Percentiles rank a stretch among this genome's conserved stretches.
phyloP scores from a whole-genome alignment of 37 sponge, comb jelly and placozoan species.

The Hexactinellida sp. region DNA sequence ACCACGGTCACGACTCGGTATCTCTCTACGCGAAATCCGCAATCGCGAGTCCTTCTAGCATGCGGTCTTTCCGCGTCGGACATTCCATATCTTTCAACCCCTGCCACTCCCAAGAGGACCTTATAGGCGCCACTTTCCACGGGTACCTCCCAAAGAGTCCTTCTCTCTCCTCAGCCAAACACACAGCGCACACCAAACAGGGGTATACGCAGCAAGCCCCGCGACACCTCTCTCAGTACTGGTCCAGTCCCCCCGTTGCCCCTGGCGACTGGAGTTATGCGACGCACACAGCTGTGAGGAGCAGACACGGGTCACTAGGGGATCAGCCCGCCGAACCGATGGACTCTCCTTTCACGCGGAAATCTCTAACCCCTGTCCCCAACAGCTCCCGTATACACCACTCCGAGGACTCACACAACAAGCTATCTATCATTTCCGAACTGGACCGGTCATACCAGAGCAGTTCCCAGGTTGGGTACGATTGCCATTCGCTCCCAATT shows the following conservation, averaged over 20 bases:
- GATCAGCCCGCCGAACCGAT: neutral
- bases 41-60: neutral
- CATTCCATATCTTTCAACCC: neutral
- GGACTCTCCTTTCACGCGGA: neutral
- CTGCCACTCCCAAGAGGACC: slow-evolving; percentile 4
- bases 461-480: neutral
- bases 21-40: neutral
- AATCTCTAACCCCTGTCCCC: neutral
- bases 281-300: neutral
- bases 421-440: neutral
- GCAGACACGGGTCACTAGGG: neutral
- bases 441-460: neutral
- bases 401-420: neutral
- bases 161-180: neutral
- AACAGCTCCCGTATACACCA: neutral
- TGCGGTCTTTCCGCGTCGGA: neutral
- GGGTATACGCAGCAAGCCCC: neutral
- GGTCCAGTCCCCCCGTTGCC: neutral
- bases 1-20: neutral
- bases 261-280: neutral
- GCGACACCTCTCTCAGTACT: neutral
- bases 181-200: neutral
- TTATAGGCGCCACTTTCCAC: neutral
- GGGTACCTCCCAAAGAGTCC: neutral
- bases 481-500: neutral